Evolutionary conservation across 2,797 vertebrate genomes (phyloP), one percentile per base, ranked within the genome.

Genomic region (Sebastes kiyomatsui): DNA sequence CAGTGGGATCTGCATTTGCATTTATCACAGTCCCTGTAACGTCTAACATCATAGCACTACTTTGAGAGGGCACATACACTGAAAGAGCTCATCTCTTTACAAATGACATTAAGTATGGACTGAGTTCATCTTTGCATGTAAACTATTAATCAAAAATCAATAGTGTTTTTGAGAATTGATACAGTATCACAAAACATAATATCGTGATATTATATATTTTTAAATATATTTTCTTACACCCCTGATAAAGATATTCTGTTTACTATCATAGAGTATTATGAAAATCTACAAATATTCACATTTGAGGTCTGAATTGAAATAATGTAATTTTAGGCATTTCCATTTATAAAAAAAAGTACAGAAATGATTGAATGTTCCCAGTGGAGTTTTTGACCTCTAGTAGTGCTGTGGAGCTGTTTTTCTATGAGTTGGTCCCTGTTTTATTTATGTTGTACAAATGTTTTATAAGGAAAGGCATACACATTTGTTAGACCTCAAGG

Each of bases 51-150:
- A 42, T 16, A 42, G 38, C 38, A 42, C 38, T 42, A 42, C 38
- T 42, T 42, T 42, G 38, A 42, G 14, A 42, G 38, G 38, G 10
- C 13, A 42, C 38, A 42, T 16, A 42, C 38, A 42, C 38, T 16
- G 38, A 42, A 42, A 42, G 38, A 42, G 38, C 38, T 42, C 38
- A 42, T 6, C 14, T 42, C 14, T 42, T 42, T 42, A 16, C 38
- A 42, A 14, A 42, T 42, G 0, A 42, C 0, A 42, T 42, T 14
- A 42, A 42, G 13, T 42, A 42, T 42, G 0, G 0, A 42, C 38
- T 42, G 38, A 42, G 38, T 42, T 16, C 14, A 42, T 42, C 38
- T 42, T 16, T 42, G 38, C 38, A 42, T 42, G 13, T 42, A 42
- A 42, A 42, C 38, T 42, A 42, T 3, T 42, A 16, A 42, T 42